Evolutionary conservation across 1,140 invertebrate genomes (phyloP), one percentile per base, ranked within the genome.

Genomic region (Drosophila pachea): DNA sequence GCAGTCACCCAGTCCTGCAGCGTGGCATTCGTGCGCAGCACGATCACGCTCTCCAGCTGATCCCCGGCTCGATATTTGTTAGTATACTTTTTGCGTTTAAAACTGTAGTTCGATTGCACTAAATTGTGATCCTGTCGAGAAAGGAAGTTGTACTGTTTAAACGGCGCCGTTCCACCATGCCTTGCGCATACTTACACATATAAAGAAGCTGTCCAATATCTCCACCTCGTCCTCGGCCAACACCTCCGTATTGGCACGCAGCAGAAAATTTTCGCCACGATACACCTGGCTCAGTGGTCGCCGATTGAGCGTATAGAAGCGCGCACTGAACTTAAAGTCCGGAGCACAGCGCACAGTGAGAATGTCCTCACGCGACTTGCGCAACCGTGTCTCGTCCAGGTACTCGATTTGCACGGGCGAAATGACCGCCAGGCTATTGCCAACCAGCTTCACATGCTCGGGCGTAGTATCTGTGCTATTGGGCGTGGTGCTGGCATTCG

Each of bases 81-180:
- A 36, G 68, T 88, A 50, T 82, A 89, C 49, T 89, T 89, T 59
- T 89, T 89, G 7, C 79, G 74, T 74, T 89, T 89, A 88, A 89
- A 89, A 67, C 83, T 89, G 74, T 89, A 89, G 53, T 88, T 88
- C 8, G 88, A 89, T 88, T 89, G 88, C 79, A 88, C 88, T 71
- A 89, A 55, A 67, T 89, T 89, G 74, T 89, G 88, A 86, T 89
- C 88, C 88, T 89, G 40, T 11, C 38, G 31, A 43, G 48, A 3
- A 9, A 68, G 3, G 3, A 22, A 22, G 22, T 22, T 22, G 22
- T 22, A 22, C 22, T 22, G 3, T 2, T 7, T 16, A 14, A 4
- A 4, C 14, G 0, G 3, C 2, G 36, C 49, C n/a, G 45, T 7
- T 4, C 2, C 11, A 16, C 8, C 2, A n/a, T 22, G 7, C 4